A percentile compares a stretch with the other conserved stretches of the same genome.
phyloP scores from a whole-genome alignment of 2,113 vertebrate genomes.

The Sander vitreus region DNA sequence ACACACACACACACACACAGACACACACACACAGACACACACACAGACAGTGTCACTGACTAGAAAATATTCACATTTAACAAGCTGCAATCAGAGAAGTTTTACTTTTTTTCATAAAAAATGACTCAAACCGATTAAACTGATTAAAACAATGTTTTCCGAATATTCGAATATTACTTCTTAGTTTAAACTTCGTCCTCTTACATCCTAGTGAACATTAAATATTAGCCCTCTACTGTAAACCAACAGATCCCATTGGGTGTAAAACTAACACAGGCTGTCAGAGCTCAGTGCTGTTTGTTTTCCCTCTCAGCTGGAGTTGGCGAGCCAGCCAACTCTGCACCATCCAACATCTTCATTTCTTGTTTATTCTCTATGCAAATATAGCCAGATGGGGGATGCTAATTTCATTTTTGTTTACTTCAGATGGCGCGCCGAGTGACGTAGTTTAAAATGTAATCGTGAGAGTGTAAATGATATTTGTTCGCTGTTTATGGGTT shows the following conservation, averaged over 20 bases:
- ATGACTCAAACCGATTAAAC: too few relatives aligned
- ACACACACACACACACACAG: too few relatives aligned
- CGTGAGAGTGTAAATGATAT: neutral
- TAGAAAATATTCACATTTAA: too few relatives aligned
- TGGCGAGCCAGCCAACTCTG: conserved; percentile 12
- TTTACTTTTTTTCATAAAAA: too few relatives aligned
- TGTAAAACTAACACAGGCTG: neutral
- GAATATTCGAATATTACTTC: too few relatives aligned
- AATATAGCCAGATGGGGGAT: conserved; percentile 33
- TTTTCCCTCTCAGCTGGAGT: conserved; percentile 9
- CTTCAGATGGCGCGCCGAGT: conserved; percentile 8
- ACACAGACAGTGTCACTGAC: too few relatives aligned
- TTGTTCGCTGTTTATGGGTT: conserved; percentile 1
- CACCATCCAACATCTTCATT: neutral
- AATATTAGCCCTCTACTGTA: neutral
- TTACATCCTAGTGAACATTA: neutral
- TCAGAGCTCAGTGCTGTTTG: neutral
- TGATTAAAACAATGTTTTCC: too few relatives aligned
- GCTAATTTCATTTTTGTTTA: conserved; percentile 37
- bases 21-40: too few relatives aligned
- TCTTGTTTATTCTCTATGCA: conserved; percentile 26
- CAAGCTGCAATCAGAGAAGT: too few relatives aligned
- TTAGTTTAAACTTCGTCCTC: too few relatives aligned
- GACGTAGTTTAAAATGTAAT: conserved; percentile 23
- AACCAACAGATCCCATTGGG: neutral